Evolutionary conservation across 2,888 invertebrate genomes (phyloP).

Genomic region (Himalopsyche anomala): DNA sequence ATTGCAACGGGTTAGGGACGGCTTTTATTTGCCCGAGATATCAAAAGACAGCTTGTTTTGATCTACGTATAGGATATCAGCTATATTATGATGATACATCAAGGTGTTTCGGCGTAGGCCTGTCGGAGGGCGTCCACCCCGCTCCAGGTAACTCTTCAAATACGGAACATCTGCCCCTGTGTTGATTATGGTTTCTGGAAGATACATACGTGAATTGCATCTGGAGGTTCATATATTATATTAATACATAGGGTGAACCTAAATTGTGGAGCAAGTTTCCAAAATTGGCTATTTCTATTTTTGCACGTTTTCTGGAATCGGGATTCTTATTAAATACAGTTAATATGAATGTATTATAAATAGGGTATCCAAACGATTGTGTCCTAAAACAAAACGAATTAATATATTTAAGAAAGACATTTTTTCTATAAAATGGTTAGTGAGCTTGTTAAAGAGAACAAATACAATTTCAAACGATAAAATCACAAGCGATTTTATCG

Average conservation of each 20-base stretch:
- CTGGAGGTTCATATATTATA: not conserved
- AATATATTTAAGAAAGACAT: no score
- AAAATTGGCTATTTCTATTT: no score
- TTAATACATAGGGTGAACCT: not conserved
- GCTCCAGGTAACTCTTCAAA: slow-evolving; percentile 53
- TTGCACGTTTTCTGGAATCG: no score
- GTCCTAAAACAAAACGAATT: no score
- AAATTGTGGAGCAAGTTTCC: no score
- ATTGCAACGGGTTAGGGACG: slow-evolving; percentile 55
- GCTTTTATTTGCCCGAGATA: slow-evolving; percentile 45
- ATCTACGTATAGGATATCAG: slow-evolving; percentile 48
- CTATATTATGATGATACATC: slow-evolving; percentile 36
- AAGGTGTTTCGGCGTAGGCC: slow-evolving; percentile 55
- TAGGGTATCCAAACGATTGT: no score
- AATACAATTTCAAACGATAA: no score
- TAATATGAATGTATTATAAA: no score
- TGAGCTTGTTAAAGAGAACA: no score
- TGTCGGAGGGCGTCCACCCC: slow-evolving; percentile 52
- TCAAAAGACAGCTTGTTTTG: slow-evolving; percentile 54
- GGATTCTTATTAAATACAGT: no score
- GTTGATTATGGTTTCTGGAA: slow-evolving; percentile 53
- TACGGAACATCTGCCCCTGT: slow-evolving; percentile 59
- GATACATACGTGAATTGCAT: slow-evolving; percentile 60
- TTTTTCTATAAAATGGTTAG: no score
- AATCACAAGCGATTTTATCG: no score